These are phyloP conservation scores for Epinephelus cyanopodus DNA, from an alignment of 2,113 vertebrate species.

Conservation along the genomic window DNA sequence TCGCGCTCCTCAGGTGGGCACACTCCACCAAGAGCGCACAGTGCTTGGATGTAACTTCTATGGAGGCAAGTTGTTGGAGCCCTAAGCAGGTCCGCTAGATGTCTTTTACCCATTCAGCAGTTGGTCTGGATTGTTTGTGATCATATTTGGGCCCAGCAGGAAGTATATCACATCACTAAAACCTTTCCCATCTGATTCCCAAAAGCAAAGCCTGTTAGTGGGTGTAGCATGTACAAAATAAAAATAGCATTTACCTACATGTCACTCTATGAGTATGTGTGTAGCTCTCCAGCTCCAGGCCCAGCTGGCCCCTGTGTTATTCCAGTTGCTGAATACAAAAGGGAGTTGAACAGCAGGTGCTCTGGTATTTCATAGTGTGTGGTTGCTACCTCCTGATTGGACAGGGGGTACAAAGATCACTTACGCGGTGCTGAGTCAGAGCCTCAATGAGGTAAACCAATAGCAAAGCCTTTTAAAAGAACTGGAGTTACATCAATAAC, in stretches of 20 bases:
- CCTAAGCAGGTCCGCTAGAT: not conserved
- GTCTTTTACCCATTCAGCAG: not conserved
- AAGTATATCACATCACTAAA: not conserved
- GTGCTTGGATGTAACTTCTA: not conserved
- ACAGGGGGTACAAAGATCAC: not conserved
- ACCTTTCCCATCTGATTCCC: not conserved
- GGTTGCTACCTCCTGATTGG: not conserved
- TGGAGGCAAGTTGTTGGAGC: not conserved
- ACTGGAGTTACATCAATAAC: slow-evolving; percentile 3
- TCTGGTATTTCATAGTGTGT: not conserved
- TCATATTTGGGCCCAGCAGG: not conserved
- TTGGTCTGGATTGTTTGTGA: not conserved
- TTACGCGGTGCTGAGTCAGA: not conserved
- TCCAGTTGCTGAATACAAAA: not conserved
- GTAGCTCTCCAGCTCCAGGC: not conserved
- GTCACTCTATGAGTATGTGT: not conserved
- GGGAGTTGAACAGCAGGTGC: not conserved
- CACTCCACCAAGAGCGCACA: too few relatives aligned
- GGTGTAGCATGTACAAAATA: not conserved
- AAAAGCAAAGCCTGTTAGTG: not conserved
- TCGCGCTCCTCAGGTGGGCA: too few relatives aligned
- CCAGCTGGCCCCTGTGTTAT: not conserved
- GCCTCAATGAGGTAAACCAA: not conserved
- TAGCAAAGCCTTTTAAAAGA: not conserved
- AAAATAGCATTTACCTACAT: not conserved